A percentile compares a stretch with the other conserved stretches of the same genome.
These are phyloP conservation scores for Ashinkailepas kermadecensis DNA, from an alignment of 2,888 invertebrate species.

Conservation along the genomic window DNA sequence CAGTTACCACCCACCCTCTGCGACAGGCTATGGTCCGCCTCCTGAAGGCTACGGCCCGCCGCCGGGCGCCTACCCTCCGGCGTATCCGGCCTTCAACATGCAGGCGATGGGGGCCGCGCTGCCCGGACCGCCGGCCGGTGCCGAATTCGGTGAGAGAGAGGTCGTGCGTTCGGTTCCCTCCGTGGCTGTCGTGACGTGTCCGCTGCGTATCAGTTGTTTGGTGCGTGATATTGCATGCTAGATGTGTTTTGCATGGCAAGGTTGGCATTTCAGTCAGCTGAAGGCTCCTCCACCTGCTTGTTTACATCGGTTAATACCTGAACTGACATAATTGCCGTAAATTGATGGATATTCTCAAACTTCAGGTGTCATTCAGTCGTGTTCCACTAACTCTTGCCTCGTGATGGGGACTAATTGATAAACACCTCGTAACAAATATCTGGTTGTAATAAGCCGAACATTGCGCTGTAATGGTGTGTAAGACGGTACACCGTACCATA, in stretches of 20 bases:
- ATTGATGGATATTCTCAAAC: too few species aligned
- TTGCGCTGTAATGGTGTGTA: too few species aligned
- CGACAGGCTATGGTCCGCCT: background rate
- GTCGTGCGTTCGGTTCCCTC: too few species aligned
- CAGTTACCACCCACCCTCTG: background rate
- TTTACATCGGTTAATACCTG: background rate
- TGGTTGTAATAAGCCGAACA: too few species aligned
- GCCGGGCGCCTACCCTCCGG: background rate
- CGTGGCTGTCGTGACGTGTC: too few species aligned
- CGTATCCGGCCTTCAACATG: constrained; percentile 25
- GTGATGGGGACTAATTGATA: too few species aligned
- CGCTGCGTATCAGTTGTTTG: background rate
- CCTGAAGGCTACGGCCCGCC: background rate
- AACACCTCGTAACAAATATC: too few species aligned
- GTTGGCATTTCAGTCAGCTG: background rate
- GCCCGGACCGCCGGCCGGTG: background rate
- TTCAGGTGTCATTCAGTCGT: too few species aligned
- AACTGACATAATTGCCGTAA: background rate
- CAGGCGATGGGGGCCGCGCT: constrained; percentile 24
- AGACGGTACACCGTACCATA: too few species aligned
- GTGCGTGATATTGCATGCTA: background rate
- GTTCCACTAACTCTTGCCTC: too few species aligned
- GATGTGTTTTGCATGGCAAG: background rate
- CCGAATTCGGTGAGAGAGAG: background rate
- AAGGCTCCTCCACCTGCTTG: background rate